phyloP scores from a whole-genome alignment of 1,140 invertebrate genomes.

The Drosophila repleta region DNA sequence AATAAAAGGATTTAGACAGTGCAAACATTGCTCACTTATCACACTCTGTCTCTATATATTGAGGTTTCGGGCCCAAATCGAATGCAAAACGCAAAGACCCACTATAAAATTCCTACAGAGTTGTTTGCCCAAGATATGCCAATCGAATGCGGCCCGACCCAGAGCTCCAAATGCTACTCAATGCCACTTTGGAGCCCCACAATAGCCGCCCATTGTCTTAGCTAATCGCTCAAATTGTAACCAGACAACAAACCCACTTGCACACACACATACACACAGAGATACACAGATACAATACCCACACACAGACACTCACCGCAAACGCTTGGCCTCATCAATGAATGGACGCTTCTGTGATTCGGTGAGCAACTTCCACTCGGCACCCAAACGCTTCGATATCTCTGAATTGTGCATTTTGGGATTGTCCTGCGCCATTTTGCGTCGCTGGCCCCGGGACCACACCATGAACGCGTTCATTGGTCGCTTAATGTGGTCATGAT shows the following conservation, averaged over 20 bases:
- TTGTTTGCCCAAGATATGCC: slow-evolving; percentile 74
- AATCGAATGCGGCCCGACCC: slow-evolving; percentile 37
- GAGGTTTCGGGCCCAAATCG: neutral
- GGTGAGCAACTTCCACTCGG: slow-evolving; percentile 94
- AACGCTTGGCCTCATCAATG: slow-evolving; percentile 97
- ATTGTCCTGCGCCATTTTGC: slow-evolving; percentile 99
- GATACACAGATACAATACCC: slow-evolving; percentile 6
- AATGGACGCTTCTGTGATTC: slow-evolving; percentile 96
- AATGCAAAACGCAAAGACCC: slow-evolving; percentile 11
- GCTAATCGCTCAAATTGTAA: slow-evolving; percentile 80
- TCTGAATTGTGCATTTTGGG: slow-evolving; percentile 99
- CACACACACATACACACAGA: slow-evolving; percentile 21
- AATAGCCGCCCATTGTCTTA: slow-evolving; percentile 78
- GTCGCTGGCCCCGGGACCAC: slow-evolving; percentile 93
- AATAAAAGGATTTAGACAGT: slow-evolving; percentile 80
- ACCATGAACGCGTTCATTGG: slow-evolving; percentile 98
- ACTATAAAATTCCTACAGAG: slow-evolving; percentile 45
- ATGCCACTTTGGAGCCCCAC: slow-evolving; percentile 50
- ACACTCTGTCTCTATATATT: neutral
- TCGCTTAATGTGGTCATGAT: slow-evolving; percentile 91
- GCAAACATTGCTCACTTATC: slow-evolving; percentile 32
- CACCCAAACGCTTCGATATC: slow-evolving; percentile 95
- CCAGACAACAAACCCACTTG: slow-evolving; percentile 55
- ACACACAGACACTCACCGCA: slow-evolving; percentile 89
- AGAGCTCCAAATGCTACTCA: slow-evolving; percentile 27